Base-by-base conservation (phyloP, 2,797 vertebrate genomes). In the Paedocypris micromegethes region DNA sequence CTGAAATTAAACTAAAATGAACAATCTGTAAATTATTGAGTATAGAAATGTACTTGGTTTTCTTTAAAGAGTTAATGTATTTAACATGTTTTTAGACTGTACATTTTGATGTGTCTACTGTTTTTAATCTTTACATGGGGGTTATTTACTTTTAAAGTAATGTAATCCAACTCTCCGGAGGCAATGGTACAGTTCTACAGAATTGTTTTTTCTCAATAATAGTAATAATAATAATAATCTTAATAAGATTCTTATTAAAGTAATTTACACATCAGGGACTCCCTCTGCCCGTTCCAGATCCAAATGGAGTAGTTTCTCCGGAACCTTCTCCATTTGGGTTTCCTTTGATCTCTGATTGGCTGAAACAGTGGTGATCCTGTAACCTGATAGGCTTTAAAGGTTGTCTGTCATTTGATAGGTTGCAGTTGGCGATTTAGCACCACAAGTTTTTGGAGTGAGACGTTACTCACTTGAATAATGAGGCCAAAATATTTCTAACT, bases 11-110 rank as follows among this genome's bases (percentile, higher is more conserved):
- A 47, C 48, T 86, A 85, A 86, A 74, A 91, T 82, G 83, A 88
- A 88, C 85, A 88, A 85, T 88, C 86, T 76, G 90, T 93, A 93
- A 92, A 92, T 93, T 92, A 91, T 92, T 91, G 76, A 89, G 86
- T 87, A 84, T 87, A 84, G 76, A 78, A 79, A 84, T 88, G 85
- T 78, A 76, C 78, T 85, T 83, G 51, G 87, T 83, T 70, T 55
- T 72, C 65, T 72, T 60, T 62, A 50, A 86, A 88, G 86, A 90
- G 83, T 92, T 89, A 87, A 89, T 58, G 87, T 93, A 93, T 93
- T 92, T 93, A 92, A 93, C 88, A 87, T 90, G 23, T 46, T 72
- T 69, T 49, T 67, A 43, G 64, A 65, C 23, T 23, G 23, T 23
- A 23, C 23, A 23, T 23, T 23, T 23, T 23, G 23, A 66, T 50